Evolutionary conservation across 2,888 invertebrate species (phyloP).

Genomic region (Microplitis deprimator): DNA sequence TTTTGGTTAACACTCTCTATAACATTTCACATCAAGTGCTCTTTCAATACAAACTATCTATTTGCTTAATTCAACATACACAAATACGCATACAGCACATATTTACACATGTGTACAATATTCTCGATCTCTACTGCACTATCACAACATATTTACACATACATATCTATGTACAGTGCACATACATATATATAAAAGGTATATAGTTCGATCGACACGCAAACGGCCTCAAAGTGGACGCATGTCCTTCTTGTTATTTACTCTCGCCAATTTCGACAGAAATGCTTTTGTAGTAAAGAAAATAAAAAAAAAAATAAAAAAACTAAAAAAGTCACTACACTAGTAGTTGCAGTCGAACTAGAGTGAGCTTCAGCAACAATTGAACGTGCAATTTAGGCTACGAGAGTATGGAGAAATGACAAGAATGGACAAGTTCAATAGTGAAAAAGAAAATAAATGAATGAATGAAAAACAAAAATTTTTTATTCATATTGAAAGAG

Average conservation of each 20-base stretch:
- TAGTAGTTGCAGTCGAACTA: too few species aligned
- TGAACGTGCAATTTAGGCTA: too few species aligned
- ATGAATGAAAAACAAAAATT: too few species aligned
- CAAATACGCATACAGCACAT: too few species aligned
- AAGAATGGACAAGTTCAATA: too few species aligned
- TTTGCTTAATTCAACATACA: too few species aligned
- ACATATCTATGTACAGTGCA: not conserved
- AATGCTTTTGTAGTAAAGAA: not conserved
- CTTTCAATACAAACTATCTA: not conserved
- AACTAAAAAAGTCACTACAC: too few species aligned
- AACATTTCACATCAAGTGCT: not conserved
- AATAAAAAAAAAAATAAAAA: too few species aligned
- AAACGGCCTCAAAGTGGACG: constrained; percentile 1
- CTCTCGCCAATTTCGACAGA: not conserved
- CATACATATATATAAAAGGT: not conserved
- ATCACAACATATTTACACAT: not conserved
- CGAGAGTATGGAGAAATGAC: too few species aligned
- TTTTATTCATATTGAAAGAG: too few species aligned
- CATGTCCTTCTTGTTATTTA: constrained; percentile 1
- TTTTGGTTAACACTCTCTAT: not conserved
- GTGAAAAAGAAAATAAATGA: too few species aligned
- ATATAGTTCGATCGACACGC: not conserved
- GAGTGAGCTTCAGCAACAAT: too few species aligned
- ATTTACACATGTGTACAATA: not conserved
- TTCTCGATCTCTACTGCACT: not conserved